Evolutionary conservation across 2,888 invertebrate species (phyloP).

Genomic region (Strigamia transsilvanica): DNA sequence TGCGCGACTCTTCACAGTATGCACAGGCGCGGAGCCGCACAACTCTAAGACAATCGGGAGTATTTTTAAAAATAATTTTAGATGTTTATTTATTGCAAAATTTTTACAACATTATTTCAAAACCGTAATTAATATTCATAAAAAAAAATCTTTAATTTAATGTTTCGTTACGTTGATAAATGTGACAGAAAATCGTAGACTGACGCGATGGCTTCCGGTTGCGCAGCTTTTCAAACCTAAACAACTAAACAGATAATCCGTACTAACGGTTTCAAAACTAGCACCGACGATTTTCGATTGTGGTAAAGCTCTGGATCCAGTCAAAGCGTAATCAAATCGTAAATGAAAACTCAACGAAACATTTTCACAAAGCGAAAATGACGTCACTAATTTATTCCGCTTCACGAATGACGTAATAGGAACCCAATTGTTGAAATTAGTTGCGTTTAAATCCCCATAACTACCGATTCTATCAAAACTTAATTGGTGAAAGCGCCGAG

Average conservation of each 20-base stretch:
- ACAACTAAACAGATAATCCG: not conserved
- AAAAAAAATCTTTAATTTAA: not conserved
- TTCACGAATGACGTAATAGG: not conserved
- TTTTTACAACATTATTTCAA: not conserved
- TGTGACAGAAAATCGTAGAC: not conserved
- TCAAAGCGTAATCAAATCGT: not conserved
- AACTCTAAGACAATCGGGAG: not conserved
- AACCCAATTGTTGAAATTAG: not conserved
- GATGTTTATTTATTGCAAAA: not conserved
- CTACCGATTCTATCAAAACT: not conserved
- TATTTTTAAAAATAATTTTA: not conserved
- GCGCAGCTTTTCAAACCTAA: not conserved
- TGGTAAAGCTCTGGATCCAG: slow-evolving; percentile 1
- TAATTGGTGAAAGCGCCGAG: not conserved
- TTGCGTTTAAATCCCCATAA: not conserved
- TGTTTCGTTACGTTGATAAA: slow-evolving; percentile 5
- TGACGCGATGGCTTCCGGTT: not conserved
- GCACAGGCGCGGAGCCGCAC: not conserved
- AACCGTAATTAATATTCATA: not conserved
- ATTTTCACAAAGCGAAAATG: slow-evolving; percentile 1
- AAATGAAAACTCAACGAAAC: slow-evolving; percentile 13
- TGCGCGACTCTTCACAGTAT: not conserved
- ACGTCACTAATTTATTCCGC: not conserved
- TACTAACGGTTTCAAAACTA: not conserved
- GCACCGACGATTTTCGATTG: slow-evolving; percentile 12